A percentile compares a stretch with the other conserved stretches of the same genome.
phyloP scores from a whole-genome alignment of 2,113 vertebrate species.

The Scomber colias region DNA sequence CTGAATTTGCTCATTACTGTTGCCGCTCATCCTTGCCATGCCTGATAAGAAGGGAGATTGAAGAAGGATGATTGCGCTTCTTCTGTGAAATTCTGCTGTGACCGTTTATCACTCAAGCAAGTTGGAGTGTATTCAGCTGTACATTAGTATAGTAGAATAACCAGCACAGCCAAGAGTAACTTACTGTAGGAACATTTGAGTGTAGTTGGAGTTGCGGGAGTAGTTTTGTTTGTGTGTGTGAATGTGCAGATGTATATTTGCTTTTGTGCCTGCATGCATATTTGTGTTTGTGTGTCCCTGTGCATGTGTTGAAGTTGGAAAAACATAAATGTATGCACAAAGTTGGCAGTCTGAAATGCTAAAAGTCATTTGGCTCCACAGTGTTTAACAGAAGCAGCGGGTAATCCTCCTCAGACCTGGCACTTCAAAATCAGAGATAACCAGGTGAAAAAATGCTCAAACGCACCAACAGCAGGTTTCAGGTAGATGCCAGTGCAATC shows the following conservation, averaged over 20 bases:
- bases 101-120: not conserved
- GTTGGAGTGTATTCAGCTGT: not conserved
- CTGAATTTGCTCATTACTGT: not conserved
- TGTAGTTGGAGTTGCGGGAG: not conserved
- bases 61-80: not conserved
- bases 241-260: conserved; percentile 2
- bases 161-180: not conserved
- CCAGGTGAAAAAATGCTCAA: not conserved
- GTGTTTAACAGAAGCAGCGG: not conserved
- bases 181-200: not conserved
- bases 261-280: conserved; percentile 3
- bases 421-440: conserved; percentile 2
- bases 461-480: conserved; percentile 1
- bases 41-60: not conserved
- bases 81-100: not conserved
- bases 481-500: conserved; percentile 1
- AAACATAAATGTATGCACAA: conserved; percentile 20
- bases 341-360: not conserved
- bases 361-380: conserved; percentile 7
- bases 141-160: not conserved
- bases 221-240: conserved; percentile 3
- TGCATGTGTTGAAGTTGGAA: not conserved
- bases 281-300: not conserved
- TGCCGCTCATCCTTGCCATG: not conserved
- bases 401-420: conserved; percentile 3